phyloP scores from a whole-genome alignment of 30 jellyfish, hydroid and myxozoan genomes.

The Haliclystus octoradiatus region DNA sequence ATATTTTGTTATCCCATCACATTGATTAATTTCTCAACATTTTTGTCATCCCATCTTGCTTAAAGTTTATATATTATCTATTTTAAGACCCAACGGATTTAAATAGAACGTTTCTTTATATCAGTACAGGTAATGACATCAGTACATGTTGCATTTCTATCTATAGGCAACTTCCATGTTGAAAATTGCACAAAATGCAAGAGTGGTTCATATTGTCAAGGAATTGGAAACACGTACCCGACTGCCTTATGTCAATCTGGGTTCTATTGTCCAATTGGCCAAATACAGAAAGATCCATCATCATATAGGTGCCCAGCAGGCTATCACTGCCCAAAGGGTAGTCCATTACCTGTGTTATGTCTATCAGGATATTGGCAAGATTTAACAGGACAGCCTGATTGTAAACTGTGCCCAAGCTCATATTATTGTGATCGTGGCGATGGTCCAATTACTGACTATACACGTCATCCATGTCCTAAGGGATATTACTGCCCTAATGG shows the following conservation, averaged over 20 bases:
- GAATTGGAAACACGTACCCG: constrained; percentile 55
- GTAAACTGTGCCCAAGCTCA: constrained; percentile 72
- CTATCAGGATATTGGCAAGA: constrained; percentile 80
- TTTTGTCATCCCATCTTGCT: no score
- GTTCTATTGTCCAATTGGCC: constrained; percentile 86
- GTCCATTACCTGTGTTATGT: constrained; percentile 65
- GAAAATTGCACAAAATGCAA: constrained; percentile 58
- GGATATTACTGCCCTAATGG: constrained; percentile 96
- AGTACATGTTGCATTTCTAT: not conserved
- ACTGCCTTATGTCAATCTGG: constrained; percentile 84
- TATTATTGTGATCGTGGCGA: constrained; percentile 59
- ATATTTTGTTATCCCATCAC: no score
- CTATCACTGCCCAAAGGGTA: constrained; percentile 60
- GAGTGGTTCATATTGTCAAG: constrained; percentile 72
- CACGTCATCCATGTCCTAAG: constrained; percentile 65
- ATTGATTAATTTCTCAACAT: no score
- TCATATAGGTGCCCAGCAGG: constrained; percentile 45
- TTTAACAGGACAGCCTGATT: constrained; percentile 16
- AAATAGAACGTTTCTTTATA: no score
- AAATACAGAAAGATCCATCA: constrained; percentile 40
- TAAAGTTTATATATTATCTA: no score
- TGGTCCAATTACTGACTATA: constrained; percentile 50
- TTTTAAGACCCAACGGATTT: no score
- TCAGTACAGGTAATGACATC: no score
- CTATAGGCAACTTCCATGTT: constrained; percentile 44